phyloP scores from a whole-genome alignment of 2,113 vertebrate genomes.

The Falco punctatus region DNA sequence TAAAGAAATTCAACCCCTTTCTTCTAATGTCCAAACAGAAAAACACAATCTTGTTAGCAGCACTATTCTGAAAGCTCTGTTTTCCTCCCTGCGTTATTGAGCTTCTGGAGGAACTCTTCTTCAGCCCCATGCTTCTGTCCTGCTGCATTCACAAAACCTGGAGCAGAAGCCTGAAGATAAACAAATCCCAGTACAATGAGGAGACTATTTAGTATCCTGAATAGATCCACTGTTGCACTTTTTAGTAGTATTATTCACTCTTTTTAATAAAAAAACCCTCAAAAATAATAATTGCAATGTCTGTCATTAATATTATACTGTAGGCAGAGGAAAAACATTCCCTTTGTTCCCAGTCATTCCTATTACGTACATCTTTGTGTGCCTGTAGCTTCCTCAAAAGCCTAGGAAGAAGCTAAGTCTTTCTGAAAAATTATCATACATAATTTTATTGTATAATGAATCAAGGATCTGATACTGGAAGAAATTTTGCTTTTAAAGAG shows the following conservation, averaged over 20 bases:
- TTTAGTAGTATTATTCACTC: background rate
- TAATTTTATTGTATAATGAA: conserved; percentile 9
- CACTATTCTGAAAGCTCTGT: conserved; percentile 34
- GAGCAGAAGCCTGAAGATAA: background rate
- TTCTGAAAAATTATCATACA: background rate
- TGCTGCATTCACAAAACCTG: background rate
- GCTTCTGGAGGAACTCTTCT: background rate
- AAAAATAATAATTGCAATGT: conserved; percentile 10
- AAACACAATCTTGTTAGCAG: conserved; percentile 24
- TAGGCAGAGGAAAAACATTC: conserved; percentile 8
- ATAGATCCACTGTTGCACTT: background rate
- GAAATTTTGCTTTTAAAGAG: background rate
- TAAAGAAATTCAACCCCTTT: conserved; percentile 4
- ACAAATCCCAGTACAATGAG: background rate
- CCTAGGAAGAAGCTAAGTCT: background rate
- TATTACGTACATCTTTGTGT: background rate
- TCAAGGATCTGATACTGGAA: background rate
- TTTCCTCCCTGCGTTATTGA: conserved; percentile 7
- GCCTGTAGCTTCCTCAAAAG: background rate
- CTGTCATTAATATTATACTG: conserved; percentile 2
- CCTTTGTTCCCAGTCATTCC: background rate
- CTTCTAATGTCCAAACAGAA: background rate
- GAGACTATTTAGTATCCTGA: background rate
- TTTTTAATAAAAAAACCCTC: conserved; percentile 4
- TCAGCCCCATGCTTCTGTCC: background rate